Percentiles rank a stretch among this genome's conserved stretches.
Conservation (phyloP, 2,888 invertebrate genomes). For the Torymus texanus region DNA sequence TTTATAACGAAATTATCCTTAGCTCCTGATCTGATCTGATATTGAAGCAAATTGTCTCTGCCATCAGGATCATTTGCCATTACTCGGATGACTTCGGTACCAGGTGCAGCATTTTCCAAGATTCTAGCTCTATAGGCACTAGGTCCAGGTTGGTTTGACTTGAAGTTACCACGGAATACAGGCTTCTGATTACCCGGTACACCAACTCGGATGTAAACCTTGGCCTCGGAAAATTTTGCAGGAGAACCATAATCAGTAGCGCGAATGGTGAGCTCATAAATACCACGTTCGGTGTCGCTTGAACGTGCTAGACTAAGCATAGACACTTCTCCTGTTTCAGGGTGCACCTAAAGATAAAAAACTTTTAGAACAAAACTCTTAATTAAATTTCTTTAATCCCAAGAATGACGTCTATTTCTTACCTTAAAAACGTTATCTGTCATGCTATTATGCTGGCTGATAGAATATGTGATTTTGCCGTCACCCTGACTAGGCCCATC, state of each 20-base stretch:
- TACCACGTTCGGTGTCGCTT: conserved; percentile 85
- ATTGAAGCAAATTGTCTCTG: conserved; percentile 81
- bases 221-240: conserved; percentile 81
- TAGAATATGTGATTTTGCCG: conserved; percentile 81
- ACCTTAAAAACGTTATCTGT: conserved; percentile 76
- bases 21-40: conserved; percentile 84
- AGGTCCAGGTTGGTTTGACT: conserved; percentile 79
- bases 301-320: conserved; percentile 81
- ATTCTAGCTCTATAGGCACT: conserved; percentile 84
- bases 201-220: conserved; percentile 84
- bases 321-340: conserved; percentile 83
- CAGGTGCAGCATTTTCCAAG: conserved; percentile 82
- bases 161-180: conserved; percentile 85
- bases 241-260: conserved; percentile 85
- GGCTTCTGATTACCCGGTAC: conserved; percentile 88
- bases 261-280: conserved; percentile 82
- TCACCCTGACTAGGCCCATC: conserved; percentile 86
- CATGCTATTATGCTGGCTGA: conserved; percentile 83
- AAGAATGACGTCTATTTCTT: neutral
- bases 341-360: conserved; percentile 76
- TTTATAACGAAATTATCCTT: conserved; percentile 87
- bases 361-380: neutral
- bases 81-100: conserved; percentile 83
- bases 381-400: neutral
- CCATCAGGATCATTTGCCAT: conserved; percentile 88